Percentiles rank a stretch among this genome's conserved stretches.
These are phyloP conservation scores for Macquaria australasica DNA, from an alignment of 2,113 vertebrate genomes.

Conservation along the genomic window DNA sequence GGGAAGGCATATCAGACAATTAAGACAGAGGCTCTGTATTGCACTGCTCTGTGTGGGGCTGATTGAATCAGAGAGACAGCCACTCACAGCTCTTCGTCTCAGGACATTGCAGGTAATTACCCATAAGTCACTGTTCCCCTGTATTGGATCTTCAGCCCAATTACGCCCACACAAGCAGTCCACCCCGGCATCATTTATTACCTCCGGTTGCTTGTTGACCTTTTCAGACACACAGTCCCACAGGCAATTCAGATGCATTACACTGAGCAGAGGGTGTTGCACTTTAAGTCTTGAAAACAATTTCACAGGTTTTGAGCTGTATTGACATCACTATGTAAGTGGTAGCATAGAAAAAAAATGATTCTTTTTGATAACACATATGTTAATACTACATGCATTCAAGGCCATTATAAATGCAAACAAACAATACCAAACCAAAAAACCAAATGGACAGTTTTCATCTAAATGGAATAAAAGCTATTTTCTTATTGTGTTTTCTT, in stretches of 20 bases:
- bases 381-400: background rate
- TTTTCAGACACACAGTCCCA: conserved; percentile 73
- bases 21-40: conserved; percentile 80
- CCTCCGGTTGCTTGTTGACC: conserved; percentile 84
- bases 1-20: conserved; percentile 86
- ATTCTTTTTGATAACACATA: background rate
- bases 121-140: conserved; percentile 82
- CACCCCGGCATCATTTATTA: conserved; percentile 77
- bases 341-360: background rate
- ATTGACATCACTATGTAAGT: background rate
- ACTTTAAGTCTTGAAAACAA: conserved; percentile 40
- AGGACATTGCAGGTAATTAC: conserved; percentile 87
- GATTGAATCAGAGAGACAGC: conserved; percentile 83
- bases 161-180: conserved; percentile 80
- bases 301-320: conserved; percentile 19
- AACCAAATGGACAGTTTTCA: background rate
- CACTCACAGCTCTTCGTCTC: conserved; percentile 81
- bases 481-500: background rate
- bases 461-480: background rate
- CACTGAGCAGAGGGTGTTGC: conserved; percentile 43
- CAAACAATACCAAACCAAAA: background rate
- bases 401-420: background rate
- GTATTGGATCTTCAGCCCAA: conserved; percentile 83
- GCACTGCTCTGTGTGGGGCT: conserved; percentile 82
- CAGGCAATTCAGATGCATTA: conserved; percentile 64